Percentiles rank a stretch among this genome's conserved stretches.
These are phyloP conservation scores for Papilio helenus DNA, from an alignment of 1,140 invertebrate species.

Conservation along the genomic window DNA sequence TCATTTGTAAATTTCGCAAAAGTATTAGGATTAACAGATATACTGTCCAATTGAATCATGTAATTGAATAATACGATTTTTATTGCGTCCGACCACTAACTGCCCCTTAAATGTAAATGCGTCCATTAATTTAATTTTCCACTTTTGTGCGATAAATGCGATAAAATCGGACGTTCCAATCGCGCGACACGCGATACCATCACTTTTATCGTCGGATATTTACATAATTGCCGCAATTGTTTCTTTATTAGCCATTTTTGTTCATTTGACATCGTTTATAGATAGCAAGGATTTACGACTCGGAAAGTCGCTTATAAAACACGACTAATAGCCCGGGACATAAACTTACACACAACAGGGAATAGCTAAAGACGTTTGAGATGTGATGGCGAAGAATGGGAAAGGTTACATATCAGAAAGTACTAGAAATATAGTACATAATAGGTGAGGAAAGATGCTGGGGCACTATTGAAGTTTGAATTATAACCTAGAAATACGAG, in stretches of 20 bases:
- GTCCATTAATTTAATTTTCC: slow-evolving; percentile 71
- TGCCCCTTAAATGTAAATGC: slow-evolving; percentile 64
- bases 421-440: too few relatives aligned
- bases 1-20: not conserved
- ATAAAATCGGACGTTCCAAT: slow-evolving; percentile 71
- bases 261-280: slow-evolving; percentile 35
- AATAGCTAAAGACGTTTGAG: too few relatives aligned
- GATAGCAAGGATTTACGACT: slow-evolving; percentile 16
- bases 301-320: slow-evolving; percentile 8
- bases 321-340: not conserved
- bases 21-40: slow-evolving; percentile 17
- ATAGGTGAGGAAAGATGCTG: too few relatives aligned
- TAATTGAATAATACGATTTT: slow-evolving; percentile 35
- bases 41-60: slow-evolving; percentile 26
- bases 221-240: slow-evolving; percentile 65
- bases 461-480: too few relatives aligned
- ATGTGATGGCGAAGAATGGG: too few relatives aligned
- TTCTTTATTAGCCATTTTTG: slow-evolving; percentile 40
- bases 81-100: slow-evolving; percentile 41
- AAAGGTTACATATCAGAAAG: too few relatives aligned
- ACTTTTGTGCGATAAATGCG: slow-evolving; percentile 64
- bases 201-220: slow-evolving; percentile 61
- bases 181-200: slow-evolving; percentile 59
- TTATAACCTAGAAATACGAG: not conserved
- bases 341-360: too few relatives aligned